Base-by-base conservation (phyloP, 23 tunicate species). In the Ciona savignyi region DNA sequence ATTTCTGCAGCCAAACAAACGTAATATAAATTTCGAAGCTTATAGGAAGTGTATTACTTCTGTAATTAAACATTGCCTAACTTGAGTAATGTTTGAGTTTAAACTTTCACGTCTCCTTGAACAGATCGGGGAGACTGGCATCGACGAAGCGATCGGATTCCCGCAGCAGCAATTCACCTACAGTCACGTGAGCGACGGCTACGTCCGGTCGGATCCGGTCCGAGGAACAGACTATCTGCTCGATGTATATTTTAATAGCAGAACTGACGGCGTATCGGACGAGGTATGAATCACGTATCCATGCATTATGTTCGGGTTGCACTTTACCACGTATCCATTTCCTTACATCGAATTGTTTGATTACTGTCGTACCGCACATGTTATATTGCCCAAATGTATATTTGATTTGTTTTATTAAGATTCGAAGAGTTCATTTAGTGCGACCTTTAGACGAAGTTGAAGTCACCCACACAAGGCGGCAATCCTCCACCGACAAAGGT, bases 111-210 rank as follows among this genome's bases (percentile, higher is more conserved):
- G n/a, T n/a, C n/a, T n/a, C n/a, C 15, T 42, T 15, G 15, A 29
- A 25, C 70, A 84, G 89, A 73, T 88, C 61, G 81, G 87, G 2
- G 96, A 88, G 61, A 82, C 84, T 0, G 87, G 78, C 0, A 88
- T 88, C 0, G 96, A 88, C 70, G 75, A 35, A 56, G 80, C 89
- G 30, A 65, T 83, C 2, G 85, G 79, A 24, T 49, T 29, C 48
- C 30, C 80, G 22, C 75, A 60, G 0, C 34, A 79, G 31, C 42
- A 27, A 70, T 72, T 73, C 67, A 83, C 69, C 0, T 89, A 77
- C 79, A 89, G 85, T 70, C 96, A 89, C 81, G 73, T 89, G 73
- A 73, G 78, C 21, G 89, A 79, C 64, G 96, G 89, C 33, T 78
- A 85, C 64, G 20, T 67, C 0, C 80, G 96, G 2, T 70, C 84